phyloP scores from a whole-genome alignment of 2,888 invertebrate species.

The Metallyticus violacea region DNA sequence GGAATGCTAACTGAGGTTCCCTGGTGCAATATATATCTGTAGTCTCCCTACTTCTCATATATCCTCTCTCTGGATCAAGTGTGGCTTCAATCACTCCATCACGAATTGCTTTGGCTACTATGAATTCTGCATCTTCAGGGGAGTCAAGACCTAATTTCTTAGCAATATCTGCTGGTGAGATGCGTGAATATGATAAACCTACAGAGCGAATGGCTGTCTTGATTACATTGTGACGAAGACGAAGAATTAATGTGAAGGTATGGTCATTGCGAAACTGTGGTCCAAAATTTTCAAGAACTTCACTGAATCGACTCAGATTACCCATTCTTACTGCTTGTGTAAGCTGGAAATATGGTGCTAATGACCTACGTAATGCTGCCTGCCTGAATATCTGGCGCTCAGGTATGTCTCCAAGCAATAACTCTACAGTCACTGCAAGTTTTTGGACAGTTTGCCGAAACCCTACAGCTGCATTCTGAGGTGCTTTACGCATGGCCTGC shows the following conservation, averaged over 20 bases:
- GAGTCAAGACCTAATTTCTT: constrained; percentile 90
- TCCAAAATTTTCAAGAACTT: constrained; percentile 87
- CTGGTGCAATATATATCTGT: constrained; percentile 95
- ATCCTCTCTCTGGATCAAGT: constrained; percentile 91
- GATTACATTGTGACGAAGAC: constrained; percentile 97
- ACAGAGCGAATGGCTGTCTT: constrained; percentile 97
- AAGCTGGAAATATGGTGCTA: constrained; percentile 94
- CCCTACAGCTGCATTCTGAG: constrained; percentile 96
- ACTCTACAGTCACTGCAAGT: constrained; percentile 89
- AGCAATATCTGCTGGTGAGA: constrained; percentile 93
- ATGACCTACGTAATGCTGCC: constrained; percentile 79
- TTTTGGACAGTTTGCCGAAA: constrained; percentile 98
- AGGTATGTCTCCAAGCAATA: constrained; percentile 95
- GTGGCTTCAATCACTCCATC: constrained; percentile 99
- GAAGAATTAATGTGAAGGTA: constrained; percentile 92
- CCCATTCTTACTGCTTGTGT: constrained; percentile 96
- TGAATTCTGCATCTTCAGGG: constrained; percentile 97
- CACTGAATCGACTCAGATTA: constrained; percentile 89
- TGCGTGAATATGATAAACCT: constrained; percentile 92
- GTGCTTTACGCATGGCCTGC: constrained; percentile 93
- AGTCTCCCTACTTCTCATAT: constrained; percentile 96
- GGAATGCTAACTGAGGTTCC: constrained; percentile 94
- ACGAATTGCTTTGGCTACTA: constrained; percentile 95
- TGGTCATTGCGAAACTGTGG: constrained; percentile 91
- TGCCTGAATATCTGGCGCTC: constrained; percentile 94